A percentile compares a stretch with the other conserved stretches of the same genome.
phyloP scores from a whole-genome alignment of 2,888 invertebrate species.

The Incurvaria masculella region DNA sequence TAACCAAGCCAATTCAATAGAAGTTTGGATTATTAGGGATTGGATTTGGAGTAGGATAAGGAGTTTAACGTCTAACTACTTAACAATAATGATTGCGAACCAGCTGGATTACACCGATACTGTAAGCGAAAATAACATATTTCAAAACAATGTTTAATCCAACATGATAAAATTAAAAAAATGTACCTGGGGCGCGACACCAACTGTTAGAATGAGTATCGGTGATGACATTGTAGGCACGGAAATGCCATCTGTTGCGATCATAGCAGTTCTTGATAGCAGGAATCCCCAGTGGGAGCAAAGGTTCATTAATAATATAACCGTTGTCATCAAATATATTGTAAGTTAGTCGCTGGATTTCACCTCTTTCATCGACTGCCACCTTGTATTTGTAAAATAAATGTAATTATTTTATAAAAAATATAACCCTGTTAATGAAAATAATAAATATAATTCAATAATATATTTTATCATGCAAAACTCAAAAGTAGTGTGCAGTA shows the following conservation, averaged over 20 bases:
- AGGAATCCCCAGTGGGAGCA: slow-evolving; percentile 26
- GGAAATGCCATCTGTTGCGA: slow-evolving; percentile 36
- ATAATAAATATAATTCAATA: no score
- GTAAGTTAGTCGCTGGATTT: slow-evolving; percentile 62
- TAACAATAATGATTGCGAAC: no score
- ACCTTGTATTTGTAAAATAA: slow-evolving; percentile 22
- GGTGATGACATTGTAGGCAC: slow-evolving; percentile 48
- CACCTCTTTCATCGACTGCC: slow-evolving; percentile 60
- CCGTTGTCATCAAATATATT: slow-evolving; percentile 56
- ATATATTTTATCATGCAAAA: no score
- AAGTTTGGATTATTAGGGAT: no score
- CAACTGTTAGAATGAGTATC: slow-evolving; percentile 64
- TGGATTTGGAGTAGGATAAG: no score
- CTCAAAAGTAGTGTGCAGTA: no score
- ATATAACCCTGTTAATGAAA: no score
- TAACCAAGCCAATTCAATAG: no score
- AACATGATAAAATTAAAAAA: not conserved
- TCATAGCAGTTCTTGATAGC: slow-evolving; percentile 61
- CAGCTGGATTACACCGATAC: no score
- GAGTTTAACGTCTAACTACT: no score
- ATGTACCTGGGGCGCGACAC: slow-evolving; percentile 64
- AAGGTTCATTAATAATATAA: slow-evolving; percentile 49
- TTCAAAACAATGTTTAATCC: not conserved
- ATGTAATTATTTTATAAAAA: not conserved
- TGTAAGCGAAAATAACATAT: no score